These are phyloP conservation scores for Colletes collaris DNA, from an alignment of 2,888 invertebrate genomes.

Conservation along the genomic window DNA sequence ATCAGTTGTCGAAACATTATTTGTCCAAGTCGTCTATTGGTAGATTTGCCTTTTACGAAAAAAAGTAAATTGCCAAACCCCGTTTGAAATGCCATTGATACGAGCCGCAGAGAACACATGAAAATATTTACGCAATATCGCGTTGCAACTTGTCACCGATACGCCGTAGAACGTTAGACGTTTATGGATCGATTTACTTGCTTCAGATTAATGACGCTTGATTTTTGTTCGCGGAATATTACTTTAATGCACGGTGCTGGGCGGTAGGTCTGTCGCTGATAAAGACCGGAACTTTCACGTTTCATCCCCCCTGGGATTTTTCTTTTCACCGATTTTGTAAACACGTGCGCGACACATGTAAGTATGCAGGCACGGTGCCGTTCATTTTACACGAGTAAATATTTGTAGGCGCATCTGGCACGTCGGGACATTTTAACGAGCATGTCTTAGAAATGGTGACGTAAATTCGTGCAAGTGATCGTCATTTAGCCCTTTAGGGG, in stretches of 20 bases:
- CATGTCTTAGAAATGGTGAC: background rate
- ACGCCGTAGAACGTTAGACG: conserved; percentile 7
- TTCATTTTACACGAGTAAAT: conserved; percentile 10
- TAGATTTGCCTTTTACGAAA: too few species aligned
- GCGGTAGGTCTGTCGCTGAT: background rate
- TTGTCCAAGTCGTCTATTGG: too few species aligned
- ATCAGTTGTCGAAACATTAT: too few species aligned
- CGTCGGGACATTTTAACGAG: background rate
- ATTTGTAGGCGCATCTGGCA: conserved; percentile 6
- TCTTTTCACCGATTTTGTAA: conserved; percentile 26
- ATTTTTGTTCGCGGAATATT: conserved; percentile 28
- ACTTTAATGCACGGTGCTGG: background rate
- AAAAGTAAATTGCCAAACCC: too few species aligned
- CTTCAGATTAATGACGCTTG: conserved; percentile 20
- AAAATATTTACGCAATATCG: conserved; percentile 33
- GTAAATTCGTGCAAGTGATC: background rate
- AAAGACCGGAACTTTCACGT: background rate
- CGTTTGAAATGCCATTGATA: background rate
- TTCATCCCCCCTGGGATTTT: background rate
- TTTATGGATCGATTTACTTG: conserved; percentile 23
- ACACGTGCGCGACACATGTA: conserved; percentile 43
- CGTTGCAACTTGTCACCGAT: conserved; percentile 20
- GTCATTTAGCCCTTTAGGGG: too few species aligned
- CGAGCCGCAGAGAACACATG: background rate
- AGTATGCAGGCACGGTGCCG: conserved; percentile 11